Evolutionary conservation across 53 echinoderm and acorn worm genomes (phyloP).

Genomic region (Stichopus horrens): DNA sequence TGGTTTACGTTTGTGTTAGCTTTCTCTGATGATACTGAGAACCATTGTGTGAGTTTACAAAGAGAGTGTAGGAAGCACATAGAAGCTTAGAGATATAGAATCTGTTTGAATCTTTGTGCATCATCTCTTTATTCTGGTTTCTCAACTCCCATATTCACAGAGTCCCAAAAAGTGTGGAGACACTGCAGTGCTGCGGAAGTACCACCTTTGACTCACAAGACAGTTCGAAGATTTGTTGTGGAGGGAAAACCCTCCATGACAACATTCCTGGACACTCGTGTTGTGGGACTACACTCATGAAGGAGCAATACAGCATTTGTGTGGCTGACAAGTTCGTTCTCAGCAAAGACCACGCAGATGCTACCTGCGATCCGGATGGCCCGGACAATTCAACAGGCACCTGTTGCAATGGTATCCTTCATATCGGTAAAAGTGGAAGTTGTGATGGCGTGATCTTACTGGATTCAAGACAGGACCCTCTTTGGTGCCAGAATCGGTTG

Average conservation of each 20-base stretch:
- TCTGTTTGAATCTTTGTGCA: neutral
- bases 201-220: neutral
- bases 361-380: neutral
- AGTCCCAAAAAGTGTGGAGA: neutral
- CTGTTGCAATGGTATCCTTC: conserved; percentile 2
- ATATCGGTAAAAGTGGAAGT: conserved; percentile 1
- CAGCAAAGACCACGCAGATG: neutral
- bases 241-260: neutral
- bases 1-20: no score
- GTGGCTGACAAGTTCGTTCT: conserved; percentile 1
- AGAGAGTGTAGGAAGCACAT: no score
- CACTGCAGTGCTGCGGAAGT: conserved; percentile 7
- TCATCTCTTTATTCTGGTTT: neutral
- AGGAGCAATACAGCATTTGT: neutral
- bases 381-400: neutral
- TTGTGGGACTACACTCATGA: conserved; percentile 5
- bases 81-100: neutral
- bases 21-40: no score
- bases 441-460: conserved; percentile 4
- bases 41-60: no score
- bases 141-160: neutral
- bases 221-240: neutral
- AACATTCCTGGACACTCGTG: neutral
- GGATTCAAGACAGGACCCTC: neutral
- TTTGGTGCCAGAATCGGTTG: conserved; percentile 3